Percentiles rank a stretch among this genome's conserved stretches.
These are phyloP conservation scores for Anniella stebbinsi DNA, from an alignment of 2,797 vertebrate species.

Conservation along the genomic window DNA sequence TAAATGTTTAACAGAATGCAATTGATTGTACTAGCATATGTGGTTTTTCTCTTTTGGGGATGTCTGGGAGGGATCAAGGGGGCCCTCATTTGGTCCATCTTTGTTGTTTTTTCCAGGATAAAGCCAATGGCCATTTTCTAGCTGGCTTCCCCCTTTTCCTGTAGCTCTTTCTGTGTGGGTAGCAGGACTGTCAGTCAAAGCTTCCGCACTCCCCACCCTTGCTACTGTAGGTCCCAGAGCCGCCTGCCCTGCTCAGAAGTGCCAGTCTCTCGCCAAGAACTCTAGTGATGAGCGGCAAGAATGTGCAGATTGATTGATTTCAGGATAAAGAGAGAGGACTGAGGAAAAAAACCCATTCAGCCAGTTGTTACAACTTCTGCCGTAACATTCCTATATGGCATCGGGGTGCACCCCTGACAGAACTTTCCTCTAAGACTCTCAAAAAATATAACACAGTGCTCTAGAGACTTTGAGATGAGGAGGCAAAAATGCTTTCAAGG, in stretches of 20 bases:
- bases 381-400: slow-evolving; percentile 60
- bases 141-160: slow-evolving; percentile 60
- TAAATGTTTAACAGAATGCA: slow-evolving; percentile 67
- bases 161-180: slow-evolving; percentile 74
- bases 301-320: slow-evolving; percentile 79
- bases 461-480: slow-evolving; percentile 73
- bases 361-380: slow-evolving; percentile 68
- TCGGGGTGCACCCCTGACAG: slow-evolving; percentile 48
- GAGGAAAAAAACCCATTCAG: slow-evolving; percentile 70
- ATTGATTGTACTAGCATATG: slow-evolving; percentile 58
- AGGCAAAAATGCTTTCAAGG: slow-evolving; percentile 67
- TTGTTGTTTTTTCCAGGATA: slow-evolving; percentile 80
- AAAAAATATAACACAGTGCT: slow-evolving; percentile 62
- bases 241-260: slow-evolving; percentile 75
- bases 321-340: slow-evolving; percentile 76
- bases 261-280: slow-evolving; percentile 72
- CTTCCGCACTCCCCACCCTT: slow-evolving; percentile 66
- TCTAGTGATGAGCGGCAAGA: slow-evolving; percentile 78
- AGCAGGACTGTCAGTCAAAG: slow-evolving; percentile 75
- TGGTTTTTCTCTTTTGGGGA: slow-evolving; percentile 62
- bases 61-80: slow-evolving; percentile 66
- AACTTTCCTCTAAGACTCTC: slow-evolving; percentile 68
- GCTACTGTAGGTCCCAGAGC: slow-evolving; percentile 73
- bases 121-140: slow-evolving; percentile 78
- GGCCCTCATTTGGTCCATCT: slow-evolving; percentile 73